Percentiles rank a stretch among this genome's conserved stretches.
phyloP scores from a whole-genome alignment of 2,797 vertebrate species.

The Mallotus villosus region DNA sequence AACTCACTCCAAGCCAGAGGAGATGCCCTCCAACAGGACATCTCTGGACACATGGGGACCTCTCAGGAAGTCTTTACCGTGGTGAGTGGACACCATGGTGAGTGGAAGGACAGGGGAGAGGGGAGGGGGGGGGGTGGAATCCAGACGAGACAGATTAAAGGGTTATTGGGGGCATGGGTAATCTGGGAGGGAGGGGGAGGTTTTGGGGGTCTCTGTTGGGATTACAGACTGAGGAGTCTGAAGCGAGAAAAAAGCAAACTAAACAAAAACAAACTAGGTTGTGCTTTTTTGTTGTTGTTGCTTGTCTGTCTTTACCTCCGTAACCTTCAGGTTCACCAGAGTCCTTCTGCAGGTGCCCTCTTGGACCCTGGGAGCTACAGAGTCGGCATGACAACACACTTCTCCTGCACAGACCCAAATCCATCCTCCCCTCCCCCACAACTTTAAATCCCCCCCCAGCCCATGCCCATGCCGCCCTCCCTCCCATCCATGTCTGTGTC shows the following conservation, averaged over 20 bases:
- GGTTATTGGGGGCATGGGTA: slow-evolving; percentile 35
- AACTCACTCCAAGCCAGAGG: slow-evolving; percentile 28
- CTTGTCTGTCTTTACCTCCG: slow-evolving; percentile 3
- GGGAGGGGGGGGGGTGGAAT: slow-evolving; percentile 43
- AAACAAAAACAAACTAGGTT: slow-evolving; percentile 19
- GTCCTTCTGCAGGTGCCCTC: neutral
- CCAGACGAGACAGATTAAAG: slow-evolving; percentile 63
- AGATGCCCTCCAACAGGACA: neutral
- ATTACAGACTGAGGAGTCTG: slow-evolving; percentile 45
- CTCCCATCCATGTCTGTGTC: no score
- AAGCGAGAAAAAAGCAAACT: slow-evolving; percentile 4
- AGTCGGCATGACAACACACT: no score
- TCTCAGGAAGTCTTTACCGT: neutral
- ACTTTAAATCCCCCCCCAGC: no score
- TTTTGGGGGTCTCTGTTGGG: slow-evolving; percentile 46
- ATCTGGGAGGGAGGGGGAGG: slow-evolving; percentile 30
- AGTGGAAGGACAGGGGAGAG: slow-evolving; percentile 34
- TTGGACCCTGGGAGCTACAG: no score
- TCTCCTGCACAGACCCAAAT: no score
- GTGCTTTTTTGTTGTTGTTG: neutral
- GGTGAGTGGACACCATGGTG: slow-evolving; percentile 32
- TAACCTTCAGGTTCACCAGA: neutral
- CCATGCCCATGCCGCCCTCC: no score
- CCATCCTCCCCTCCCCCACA: no score
- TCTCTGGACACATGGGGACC: no score